A percentile compares a stretch with the other conserved stretches of the same genome.
Evolutionary conservation across 2,888 invertebrate species (phyloP).

Genomic region (Andrena fulva): DNA sequence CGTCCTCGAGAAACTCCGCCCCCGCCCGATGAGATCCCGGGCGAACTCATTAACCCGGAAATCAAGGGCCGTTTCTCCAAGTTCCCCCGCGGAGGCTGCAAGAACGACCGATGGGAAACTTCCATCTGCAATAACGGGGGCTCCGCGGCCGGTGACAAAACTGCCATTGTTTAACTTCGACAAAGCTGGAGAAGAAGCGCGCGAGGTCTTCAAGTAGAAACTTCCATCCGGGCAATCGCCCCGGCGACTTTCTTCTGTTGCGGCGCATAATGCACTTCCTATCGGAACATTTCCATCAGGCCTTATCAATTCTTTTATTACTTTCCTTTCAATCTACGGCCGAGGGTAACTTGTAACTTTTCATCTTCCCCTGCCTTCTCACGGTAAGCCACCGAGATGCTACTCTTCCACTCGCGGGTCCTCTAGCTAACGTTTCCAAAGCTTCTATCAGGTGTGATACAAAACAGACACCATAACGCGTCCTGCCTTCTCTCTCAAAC

Average conservation of each 20-base stretch:
- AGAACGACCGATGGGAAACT: slow-evolving; percentile 68
- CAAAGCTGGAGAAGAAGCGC: slow-evolving; percentile 51
- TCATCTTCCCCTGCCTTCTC: too few species aligned
- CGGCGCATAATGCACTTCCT: not conserved
- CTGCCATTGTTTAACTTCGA: slow-evolving; percentile 74
- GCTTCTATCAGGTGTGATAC: not conserved
- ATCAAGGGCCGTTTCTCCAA: slow-evolving; percentile 69
- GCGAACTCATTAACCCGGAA: slow-evolving; percentile 68
- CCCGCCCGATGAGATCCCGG: slow-evolving; percentile 32
- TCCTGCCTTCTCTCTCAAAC: not conserved
- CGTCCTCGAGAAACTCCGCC: slow-evolving; percentile 21
- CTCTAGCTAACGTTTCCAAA: not conserved
- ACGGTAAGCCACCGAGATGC: too few species aligned
- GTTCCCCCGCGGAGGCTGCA: slow-evolving; percentile 36
- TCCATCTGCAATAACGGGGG: slow-evolving; percentile 71
- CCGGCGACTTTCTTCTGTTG: slow-evolving; percentile 31
- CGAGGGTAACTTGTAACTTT: too few species aligned
- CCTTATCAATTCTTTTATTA: not conserved
- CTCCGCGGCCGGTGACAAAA: slow-evolving; percentile 67
- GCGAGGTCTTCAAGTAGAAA: slow-evolving; percentile 29
- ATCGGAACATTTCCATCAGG: not conserved
- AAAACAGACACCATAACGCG: not conserved
- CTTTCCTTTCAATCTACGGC: not conserved
- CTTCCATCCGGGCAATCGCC: slow-evolving; percentile 37
- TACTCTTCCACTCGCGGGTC: not conserved